A percentile compares a stretch with the other conserved stretches of the same genome.
Conservation (phyloP, 2,888 invertebrate species). For the Chouioia cunea region DNA sequence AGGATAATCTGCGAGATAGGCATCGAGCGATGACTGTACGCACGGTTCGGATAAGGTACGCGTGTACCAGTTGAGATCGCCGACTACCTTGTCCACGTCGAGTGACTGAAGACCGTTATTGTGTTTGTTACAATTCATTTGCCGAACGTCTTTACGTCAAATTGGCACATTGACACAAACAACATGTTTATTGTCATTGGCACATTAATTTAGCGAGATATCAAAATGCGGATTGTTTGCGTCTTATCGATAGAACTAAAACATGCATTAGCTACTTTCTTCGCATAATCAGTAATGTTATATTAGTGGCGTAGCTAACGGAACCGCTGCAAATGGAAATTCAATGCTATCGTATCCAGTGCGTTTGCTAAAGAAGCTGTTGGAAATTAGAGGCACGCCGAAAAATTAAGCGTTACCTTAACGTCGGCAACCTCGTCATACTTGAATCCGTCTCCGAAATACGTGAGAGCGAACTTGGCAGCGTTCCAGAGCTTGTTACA, state of each 20-base stretch:
- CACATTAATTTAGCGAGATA: too few relatives aligned
- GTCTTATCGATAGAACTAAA: neutral
- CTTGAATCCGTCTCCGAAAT: constrained; percentile 73
- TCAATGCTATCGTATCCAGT: neutral
- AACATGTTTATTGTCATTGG: too few relatives aligned
- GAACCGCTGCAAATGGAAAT: neutral
- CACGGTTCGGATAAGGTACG: constrained; percentile 59
- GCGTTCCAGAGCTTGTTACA: constrained; percentile 99
- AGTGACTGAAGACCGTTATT: constrained; percentile 1
- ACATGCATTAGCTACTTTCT: neutral
- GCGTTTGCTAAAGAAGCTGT: too few relatives aligned
- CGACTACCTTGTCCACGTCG: constrained; percentile 36
- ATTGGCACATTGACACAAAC: too few relatives aligned
- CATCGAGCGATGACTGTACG: constrained; percentile 63
- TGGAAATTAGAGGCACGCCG: too few relatives aligned
- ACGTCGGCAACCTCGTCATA: constrained; percentile 65
- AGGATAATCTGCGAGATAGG: constrained; percentile 66
- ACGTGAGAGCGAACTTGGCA: constrained; percentile 88
- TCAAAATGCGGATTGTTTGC: constrained; percentile 11
- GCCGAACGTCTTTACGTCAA: too few relatives aligned
- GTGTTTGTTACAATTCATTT: neutral
- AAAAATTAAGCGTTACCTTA: constrained; percentile 51
- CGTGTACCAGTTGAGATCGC: constrained; percentile 58
- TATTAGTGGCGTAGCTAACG: neutral
- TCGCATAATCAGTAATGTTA: too few relatives aligned